These are phyloP conservation scores for Gasterosteus nipponicus DNA, from an alignment of 2,113 vertebrate genomes.

Conservation along the genomic window DNA sequence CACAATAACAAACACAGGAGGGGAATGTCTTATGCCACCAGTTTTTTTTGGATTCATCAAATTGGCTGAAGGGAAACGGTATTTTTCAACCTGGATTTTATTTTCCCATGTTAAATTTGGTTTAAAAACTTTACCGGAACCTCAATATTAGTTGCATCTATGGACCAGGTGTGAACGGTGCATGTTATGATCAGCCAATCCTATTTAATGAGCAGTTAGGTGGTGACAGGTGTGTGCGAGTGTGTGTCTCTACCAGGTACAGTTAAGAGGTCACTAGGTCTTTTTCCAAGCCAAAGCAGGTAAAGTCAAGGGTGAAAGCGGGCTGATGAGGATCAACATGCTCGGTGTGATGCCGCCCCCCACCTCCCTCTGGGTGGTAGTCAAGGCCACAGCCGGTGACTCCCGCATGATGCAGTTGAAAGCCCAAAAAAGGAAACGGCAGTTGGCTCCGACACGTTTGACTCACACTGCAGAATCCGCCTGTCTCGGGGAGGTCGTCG, in stretches of 20 bases:
- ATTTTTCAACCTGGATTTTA: neutral
- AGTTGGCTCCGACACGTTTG: conserved; percentile 58
- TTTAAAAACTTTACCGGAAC: neutral
- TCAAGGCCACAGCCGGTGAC: conserved; percentile 65
- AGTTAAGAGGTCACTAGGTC: neutral
- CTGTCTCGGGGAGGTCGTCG: conserved; percentile 27
- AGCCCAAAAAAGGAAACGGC: conserved; percentile 77
- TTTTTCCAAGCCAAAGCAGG: neutral
- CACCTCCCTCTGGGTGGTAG: conserved; percentile 27
- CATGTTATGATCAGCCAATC: neutral
- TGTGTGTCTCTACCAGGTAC: neutral
- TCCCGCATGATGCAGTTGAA: conserved; percentile 68
- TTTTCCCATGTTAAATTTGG: neutral
- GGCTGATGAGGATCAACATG: conserved; percentile 12
- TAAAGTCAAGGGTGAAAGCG: neutral
- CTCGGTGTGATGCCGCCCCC: conserved; percentile 24
- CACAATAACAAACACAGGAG: conserved; percentile 10
- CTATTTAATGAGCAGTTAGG: conserved; percentile 1
- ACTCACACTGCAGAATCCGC: conserved; percentile 53
- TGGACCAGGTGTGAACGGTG: neutral
- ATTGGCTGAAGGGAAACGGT: neutral
- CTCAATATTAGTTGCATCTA: conserved; percentile 5
- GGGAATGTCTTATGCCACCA: too few species aligned
- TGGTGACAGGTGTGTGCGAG: conserved; percentile 28
- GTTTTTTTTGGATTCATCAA: neutral